These are phyloP conservation scores for Ormyrus rosae DNA, from an alignment of 2,888 invertebrate genomes.

Conservation along the genomic window DNA sequence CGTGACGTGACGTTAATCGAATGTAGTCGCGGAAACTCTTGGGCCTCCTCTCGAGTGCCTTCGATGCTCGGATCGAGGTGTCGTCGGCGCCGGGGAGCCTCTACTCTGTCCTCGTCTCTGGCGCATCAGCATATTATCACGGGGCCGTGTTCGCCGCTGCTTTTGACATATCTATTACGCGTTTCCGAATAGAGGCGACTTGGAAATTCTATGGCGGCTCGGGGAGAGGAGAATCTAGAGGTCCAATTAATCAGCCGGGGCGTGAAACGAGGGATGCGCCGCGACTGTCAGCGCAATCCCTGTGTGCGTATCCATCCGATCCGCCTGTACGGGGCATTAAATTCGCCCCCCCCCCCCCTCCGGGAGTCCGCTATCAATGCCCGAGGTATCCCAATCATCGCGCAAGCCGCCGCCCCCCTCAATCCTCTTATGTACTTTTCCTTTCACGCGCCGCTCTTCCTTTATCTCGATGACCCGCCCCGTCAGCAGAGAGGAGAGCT, in stretches of 20 bases:
- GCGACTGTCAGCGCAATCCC: constrained; percentile 66
- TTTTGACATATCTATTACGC: constrained; percentile 75
- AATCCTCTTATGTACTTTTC: constrained; percentile 37
- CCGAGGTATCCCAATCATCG: too few species aligned
- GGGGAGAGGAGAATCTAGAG: constrained; percentile 59
- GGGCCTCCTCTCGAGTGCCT: background rate
- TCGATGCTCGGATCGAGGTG: too few species aligned
- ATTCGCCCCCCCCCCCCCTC: constrained; percentile 57
- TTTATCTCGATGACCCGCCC: constrained; percentile 37
- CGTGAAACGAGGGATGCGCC: constrained; percentile 70
- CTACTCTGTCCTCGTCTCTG: too few species aligned
- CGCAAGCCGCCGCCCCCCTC: background rate
- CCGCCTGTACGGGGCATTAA: constrained; percentile 67
- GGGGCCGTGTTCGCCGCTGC: constrained; percentile 69
- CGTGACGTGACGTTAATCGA: constrained; percentile 20
- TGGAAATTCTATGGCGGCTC: constrained; percentile 66
- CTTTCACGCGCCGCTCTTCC: background rate
- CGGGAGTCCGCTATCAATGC: constrained; percentile 14
- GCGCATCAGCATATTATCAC: constrained; percentile 69
- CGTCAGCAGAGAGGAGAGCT: background rate
- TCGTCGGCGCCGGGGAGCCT: too few species aligned
- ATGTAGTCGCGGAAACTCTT: background rate
- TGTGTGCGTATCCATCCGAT: constrained; percentile 65
- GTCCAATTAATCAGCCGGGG: constrained; percentile 74
- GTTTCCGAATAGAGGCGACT: constrained; percentile 72